Evolutionary conservation across 2,113 vertebrate genomes (phyloP), one percentile per base, ranked within the genome.

Genomic region (Psittacus erithacus): DNA sequence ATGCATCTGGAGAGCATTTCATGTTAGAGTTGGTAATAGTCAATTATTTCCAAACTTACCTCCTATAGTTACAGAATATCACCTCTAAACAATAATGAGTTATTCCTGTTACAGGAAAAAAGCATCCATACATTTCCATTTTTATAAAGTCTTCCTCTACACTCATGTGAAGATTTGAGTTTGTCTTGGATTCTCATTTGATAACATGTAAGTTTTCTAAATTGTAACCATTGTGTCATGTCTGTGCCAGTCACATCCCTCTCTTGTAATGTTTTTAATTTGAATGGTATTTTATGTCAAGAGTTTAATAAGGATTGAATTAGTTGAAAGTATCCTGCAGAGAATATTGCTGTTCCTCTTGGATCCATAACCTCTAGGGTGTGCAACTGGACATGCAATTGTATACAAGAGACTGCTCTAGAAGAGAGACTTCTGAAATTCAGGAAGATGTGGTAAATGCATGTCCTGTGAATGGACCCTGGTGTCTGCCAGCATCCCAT

Each of bases 41-140:
- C 62, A 82, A 0, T 96, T 97, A 70, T 93, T 88, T 95, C 88
- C 92, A 83, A 94, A 80, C 46, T 92, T 92, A 95, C 84, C 85
- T 97, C 84, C 89, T 92, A 0, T 29, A 86, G 59, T 80, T 92
- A 52, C 64, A 86, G 88, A 91, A 11, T 47, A 60, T 92, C 63
- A 77, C n/a, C 82, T 90, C 82, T 91, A 33, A 86, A 53, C 60
- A 82, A 31, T 82, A 62, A 86, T 46, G 35, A 67, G 38, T 65
- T 92, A 35, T 41, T 91, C 74, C 86, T 96, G 25, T 81, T 81
- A 50, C 69, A 80, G 46, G 50, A 74, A 74, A 73, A 93, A 92
- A 69, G 11, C 49, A 86, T 75, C 80, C 62, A 14, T 53, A 65
- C 49, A 14, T 90, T 96, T 95, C 91, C 94, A 65, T 92, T 90